A percentile compares a stretch with the other conserved stretches of the same genome.
Conservation (phyloP, 2,113 vertebrate species). For the Tautogolabrus adspersus region DNA sequence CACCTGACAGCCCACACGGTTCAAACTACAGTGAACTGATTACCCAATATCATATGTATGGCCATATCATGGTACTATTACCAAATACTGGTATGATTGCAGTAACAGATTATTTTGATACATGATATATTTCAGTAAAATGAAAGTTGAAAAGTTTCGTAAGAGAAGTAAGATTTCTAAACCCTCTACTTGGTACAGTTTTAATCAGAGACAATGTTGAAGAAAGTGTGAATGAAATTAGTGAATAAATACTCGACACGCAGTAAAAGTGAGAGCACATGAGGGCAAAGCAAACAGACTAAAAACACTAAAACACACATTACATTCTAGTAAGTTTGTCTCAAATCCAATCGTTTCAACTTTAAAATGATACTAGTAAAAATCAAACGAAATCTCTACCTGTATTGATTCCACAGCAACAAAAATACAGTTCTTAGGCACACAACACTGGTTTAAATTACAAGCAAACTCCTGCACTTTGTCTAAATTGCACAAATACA, state of each 20-base stretch:
- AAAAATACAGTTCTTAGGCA: no score
- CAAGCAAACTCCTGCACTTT: no score
- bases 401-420: no score
- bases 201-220: no score
- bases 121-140: background rate
- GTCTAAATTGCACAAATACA: no score
- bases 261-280: constrained; percentile 1
- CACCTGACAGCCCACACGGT: constrained; percentile 46
- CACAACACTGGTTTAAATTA: no score
- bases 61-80: background rate
- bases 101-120: background rate
- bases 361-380: no score
- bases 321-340: background rate
- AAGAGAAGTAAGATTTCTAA: no score
- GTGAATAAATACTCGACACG: background rate
- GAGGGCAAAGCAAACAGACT: constrained; percentile 42
- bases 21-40: constrained; percentile 25
- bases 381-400: no score
- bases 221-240: background rate
- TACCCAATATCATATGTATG: background rate
- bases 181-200: no score
- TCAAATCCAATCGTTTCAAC: no score
- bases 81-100: background rate
- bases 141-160: background rate
- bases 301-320: constrained; percentile 7